Percentiles rank a stretch among this genome's conserved stretches.
Evolutionary conservation across 2,797 vertebrate species (phyloP).

Genomic region (Pangasius sanitwongsei): DNA sequence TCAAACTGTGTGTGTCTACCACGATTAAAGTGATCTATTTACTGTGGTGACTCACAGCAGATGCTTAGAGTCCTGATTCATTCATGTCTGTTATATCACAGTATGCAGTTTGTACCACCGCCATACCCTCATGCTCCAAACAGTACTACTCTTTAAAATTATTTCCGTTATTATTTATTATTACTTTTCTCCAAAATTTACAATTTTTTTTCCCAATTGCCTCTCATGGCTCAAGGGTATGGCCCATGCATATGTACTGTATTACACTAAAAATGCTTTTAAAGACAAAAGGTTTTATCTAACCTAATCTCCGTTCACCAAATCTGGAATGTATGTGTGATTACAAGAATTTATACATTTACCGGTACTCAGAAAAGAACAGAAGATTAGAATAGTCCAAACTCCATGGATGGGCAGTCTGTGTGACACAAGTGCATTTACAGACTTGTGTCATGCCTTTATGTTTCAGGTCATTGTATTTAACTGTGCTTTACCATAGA

Average conservation of each 20-base stretch:
- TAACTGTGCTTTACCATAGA: neutral
- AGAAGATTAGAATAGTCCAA: neutral
- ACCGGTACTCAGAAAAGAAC: neutral
- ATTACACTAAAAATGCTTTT: neutral
- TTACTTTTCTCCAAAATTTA: neutral
- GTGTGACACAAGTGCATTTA: neutral
- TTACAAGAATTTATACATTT: neutral
- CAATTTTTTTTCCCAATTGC: neutral
- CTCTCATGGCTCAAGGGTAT: neutral
- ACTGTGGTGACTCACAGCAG: constrained; percentile 33
- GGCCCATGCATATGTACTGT: neutral
- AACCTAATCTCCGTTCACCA: neutral
- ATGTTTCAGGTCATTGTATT: neutral
- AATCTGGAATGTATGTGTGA: neutral
- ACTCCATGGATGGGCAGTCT: neutral
- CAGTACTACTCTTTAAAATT: neutral
- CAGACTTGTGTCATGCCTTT: neutral
- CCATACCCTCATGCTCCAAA: neutral
- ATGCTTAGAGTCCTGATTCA: constrained; percentile 32
- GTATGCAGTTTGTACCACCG: neutral
- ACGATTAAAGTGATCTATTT: constrained; percentile 32
- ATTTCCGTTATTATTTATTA: neutral
- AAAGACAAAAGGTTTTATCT: neutral
- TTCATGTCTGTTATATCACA: constrained; percentile 14
- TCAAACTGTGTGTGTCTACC: constrained; percentile 38